Evolutionary conservation across 2,888 invertebrate genomes (phyloP).

Genomic region (Meghimatium bilineatum): DNA sequence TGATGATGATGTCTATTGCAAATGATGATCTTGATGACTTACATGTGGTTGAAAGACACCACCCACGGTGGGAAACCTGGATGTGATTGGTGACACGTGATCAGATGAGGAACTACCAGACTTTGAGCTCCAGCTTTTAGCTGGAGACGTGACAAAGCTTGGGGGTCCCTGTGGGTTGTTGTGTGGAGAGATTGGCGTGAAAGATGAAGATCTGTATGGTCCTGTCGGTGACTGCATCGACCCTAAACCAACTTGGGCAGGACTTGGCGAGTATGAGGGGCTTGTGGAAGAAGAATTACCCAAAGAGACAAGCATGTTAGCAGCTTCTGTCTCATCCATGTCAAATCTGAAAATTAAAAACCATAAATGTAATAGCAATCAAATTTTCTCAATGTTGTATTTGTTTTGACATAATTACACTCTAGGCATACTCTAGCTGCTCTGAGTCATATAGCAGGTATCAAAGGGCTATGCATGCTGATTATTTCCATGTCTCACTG

Average conservation of each 20-base stretch:
- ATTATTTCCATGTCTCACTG: too few relatives aligned
- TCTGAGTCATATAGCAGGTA: too few relatives aligned
- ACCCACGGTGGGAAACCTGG: constrained; percentile 60
- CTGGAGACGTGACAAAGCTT: constrained; percentile 66
- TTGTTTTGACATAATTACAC: too few relatives aligned
- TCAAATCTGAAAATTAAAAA: constrained; percentile 82
- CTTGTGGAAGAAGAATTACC: constrained; percentile 95
- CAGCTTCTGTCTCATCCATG: constrained; percentile 96
- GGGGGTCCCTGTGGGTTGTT: constrained; percentile 67
- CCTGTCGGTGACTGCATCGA: constrained; percentile 72
- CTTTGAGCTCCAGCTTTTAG: constrained; percentile 72
- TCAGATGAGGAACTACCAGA: constrained; percentile 72
- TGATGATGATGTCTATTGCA: too few relatives aligned
- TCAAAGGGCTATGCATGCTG: too few relatives aligned
- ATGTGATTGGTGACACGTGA: constrained; percentile 71
- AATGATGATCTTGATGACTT: not conserved
- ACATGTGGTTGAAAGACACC: constrained; percentile 60
- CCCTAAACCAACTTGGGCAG: constrained; percentile 59
- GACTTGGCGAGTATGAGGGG: constrained; percentile 84
- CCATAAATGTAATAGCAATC: not conserved
- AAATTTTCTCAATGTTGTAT: too few relatives aligned
- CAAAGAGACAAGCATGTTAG: constrained; percentile 95
- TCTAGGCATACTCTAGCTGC: too few relatives aligned
- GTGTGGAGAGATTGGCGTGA: constrained; percentile 87
- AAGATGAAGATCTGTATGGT: constrained; percentile 85